A percentile compares a stretch with the other conserved stretches of the same genome.
Conservation (phyloP, 2,797 vertebrate genomes). For the Chelidonichthys spinosus region DNA sequence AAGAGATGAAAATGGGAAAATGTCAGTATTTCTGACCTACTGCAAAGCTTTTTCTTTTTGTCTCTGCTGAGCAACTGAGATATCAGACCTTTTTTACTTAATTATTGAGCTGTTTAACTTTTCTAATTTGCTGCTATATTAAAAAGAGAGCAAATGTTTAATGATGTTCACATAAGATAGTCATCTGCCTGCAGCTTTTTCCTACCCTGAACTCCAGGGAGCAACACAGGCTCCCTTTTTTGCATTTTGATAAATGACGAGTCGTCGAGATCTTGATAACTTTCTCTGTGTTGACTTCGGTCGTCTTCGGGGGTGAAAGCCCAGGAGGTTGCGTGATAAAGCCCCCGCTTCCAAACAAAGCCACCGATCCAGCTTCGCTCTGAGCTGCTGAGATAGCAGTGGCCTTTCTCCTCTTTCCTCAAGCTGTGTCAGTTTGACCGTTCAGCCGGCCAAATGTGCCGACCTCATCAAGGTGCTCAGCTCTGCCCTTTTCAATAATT, state of each 20-base stretch:
- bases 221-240: constrained; percentile 1
- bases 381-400: constrained; percentile 68
- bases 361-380: constrained; percentile 24
- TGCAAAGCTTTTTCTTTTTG: too few species aligned
- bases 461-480: constrained; percentile 75
- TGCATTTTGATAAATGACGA: constrained; percentile 13
- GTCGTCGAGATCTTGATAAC: constrained; percentile 6
- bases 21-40: too few species aligned
- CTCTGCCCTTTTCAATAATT: constrained; percentile 83
- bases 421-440: constrained; percentile 69
- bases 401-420: constrained; percentile 62
- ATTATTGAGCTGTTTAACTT: constrained; percentile 11
- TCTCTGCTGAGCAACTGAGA: not conserved
- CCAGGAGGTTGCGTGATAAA: constrained; percentile 49
- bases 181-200: not conserved
- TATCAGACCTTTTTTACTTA: constrained; percentile 1
- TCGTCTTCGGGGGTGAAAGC: not conserved
- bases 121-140: constrained; percentile 12
- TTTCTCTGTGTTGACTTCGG: constrained; percentile 19
- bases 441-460: constrained; percentile 69
- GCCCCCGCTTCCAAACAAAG: constrained; percentile 38
- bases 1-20: not conserved
- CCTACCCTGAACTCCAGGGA: not conserved
- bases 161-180: not conserved
- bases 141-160: not conserved